These are phyloP conservation scores for Pterois miles DNA, from an alignment of 2,797 vertebrate genomes.

Conservation along the genomic window DNA sequence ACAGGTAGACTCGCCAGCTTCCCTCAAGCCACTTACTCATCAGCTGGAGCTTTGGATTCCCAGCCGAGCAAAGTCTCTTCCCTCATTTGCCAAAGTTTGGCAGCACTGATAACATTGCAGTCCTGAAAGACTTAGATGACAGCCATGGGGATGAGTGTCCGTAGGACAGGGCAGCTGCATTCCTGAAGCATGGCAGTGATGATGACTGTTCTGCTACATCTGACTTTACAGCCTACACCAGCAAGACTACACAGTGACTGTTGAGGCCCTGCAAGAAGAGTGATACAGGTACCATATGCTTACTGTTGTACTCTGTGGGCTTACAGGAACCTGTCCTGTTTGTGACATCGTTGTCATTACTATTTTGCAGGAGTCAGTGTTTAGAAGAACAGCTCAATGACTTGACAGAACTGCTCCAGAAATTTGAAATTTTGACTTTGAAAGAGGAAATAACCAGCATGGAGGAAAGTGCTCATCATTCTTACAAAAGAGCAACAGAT, in stretches of 20 bases:
- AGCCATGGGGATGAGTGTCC: slow-evolving; percentile 80
- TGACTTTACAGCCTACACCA: slow-evolving; percentile 88
- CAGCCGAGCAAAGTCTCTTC: slow-evolving; percentile 89
- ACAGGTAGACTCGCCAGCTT: slow-evolving; percentile 88
- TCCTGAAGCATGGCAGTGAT: slow-evolving; percentile 89
- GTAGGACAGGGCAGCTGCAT: slow-evolving; percentile 83
- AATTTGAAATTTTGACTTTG: slow-evolving; percentile 91
- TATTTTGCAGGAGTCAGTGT: slow-evolving; percentile 85
- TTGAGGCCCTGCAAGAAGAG: slow-evolving; percentile 89
- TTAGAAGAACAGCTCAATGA: slow-evolving; percentile 92
- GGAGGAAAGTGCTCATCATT: slow-evolving; percentile 90
- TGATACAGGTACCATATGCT: slow-evolving; percentile 82
- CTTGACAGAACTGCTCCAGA: slow-evolving; percentile 91
- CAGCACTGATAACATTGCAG: slow-evolving; percentile 89
- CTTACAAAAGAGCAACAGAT: slow-evolving; percentile 83
- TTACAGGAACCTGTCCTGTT: neutral
- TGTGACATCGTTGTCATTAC: neutral
- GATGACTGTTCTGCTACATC: slow-evolving; percentile 89
- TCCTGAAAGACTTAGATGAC: slow-evolving; percentile 89
- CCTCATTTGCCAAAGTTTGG: slow-evolving; percentile 88
- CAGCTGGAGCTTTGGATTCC: slow-evolving; percentile 88
- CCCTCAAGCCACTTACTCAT: slow-evolving; percentile 89
- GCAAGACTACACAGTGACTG: slow-evolving; percentile 86
- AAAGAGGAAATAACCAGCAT: slow-evolving; percentile 92
- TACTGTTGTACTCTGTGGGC: neutral